Evolutionary conservation across 2,888 invertebrate genomes (phyloP).

Genomic region (Catotricha subobsoleta): DNA sequence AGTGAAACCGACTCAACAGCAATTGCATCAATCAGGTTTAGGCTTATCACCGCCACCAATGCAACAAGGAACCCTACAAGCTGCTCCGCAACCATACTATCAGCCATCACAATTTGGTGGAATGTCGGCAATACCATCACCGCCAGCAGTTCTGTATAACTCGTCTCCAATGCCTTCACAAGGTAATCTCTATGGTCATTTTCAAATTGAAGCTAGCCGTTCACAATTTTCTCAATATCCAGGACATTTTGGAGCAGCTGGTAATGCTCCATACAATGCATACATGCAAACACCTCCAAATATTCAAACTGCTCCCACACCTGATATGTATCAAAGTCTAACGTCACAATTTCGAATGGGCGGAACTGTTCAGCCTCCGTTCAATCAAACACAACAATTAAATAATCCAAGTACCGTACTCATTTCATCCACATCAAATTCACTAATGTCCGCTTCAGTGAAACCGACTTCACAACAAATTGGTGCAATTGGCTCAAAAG

Average conservation of each 20-base stretch:
- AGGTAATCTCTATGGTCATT: constrained; percentile 65
- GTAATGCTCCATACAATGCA: constrained; percentile 46
- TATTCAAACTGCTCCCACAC: constrained; percentile 41
- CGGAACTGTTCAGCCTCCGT: constrained; percentile 38
- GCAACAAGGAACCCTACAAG: constrained; percentile 32
- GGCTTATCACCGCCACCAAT: constrained; percentile 43
- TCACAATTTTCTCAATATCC: constrained; percentile 68
- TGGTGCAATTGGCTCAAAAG: constrained; percentile 54
- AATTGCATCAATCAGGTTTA: constrained; percentile 30
- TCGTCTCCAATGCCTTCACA: constrained; percentile 55
- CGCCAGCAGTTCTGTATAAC: constrained; percentile 64
- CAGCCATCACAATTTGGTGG: constrained; percentile 57
- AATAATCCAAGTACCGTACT: constrained; percentile 75
- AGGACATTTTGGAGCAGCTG: constrained; percentile 40
- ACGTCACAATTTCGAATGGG: constrained; percentile 42
- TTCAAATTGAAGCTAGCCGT: constrained; percentile 55
- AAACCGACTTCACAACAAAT: constrained; percentile 67
- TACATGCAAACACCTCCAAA: constrained; percentile 46
- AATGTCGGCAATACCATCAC: constrained; percentile 72
- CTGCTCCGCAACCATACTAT: constrained; percentile 40
- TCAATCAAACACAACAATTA: constrained; percentile 59
- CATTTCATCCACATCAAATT: constrained; percentile 73
- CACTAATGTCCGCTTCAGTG: constrained; percentile 73
- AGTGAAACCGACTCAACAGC: constrained; percentile 72
- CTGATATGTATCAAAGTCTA: constrained; percentile 50